phyloP scores from a whole-genome alignment of 2,797 vertebrate genomes.

The Myotis pilosus region DNA sequence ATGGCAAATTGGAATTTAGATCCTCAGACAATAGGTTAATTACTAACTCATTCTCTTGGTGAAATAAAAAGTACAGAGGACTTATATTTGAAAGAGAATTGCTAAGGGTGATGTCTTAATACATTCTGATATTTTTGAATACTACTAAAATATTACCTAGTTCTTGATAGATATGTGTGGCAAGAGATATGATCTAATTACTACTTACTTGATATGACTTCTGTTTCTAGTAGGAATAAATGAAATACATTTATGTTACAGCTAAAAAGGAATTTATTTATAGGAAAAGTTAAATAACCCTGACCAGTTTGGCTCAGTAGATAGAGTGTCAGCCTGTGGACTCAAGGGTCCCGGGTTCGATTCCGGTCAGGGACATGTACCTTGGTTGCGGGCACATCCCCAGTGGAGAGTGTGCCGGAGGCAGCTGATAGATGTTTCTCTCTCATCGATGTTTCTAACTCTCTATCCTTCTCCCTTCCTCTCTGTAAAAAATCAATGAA shows the following conservation, averaged over 20 bases:
- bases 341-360: too few relatives aligned
- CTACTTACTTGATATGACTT: background rate
- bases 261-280: background rate
- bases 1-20: background rate
- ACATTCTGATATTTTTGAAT: background rate
- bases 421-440: too few relatives aligned
- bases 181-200: background rate
- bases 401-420: too few relatives aligned
- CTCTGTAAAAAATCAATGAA: too few relatives aligned
- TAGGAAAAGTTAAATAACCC: background rate
- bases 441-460: too few relatives aligned
- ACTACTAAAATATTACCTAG: slow-evolving; percentile 11
- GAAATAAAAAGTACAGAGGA: background rate
- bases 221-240: background rate
- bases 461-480: too few relatives aligned
- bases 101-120: background rate
- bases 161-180: background rate
- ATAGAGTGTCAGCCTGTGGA: too few relatives aligned
- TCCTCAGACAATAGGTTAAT: background rate
- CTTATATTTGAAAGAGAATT: background rate
- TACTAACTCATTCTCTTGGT: background rate
- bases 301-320: too few relatives aligned
- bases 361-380: too few relatives aligned
- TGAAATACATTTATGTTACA: slow-evolving; percentile 6
- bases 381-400: too few relatives aligned